A percentile compares a stretch with the other conserved stretches of the same genome.
These are phyloP conservation scores for Athrips mouffetella DNA, from an alignment of 2,888 invertebrate genomes.

Conservation along the genomic window DNA sequence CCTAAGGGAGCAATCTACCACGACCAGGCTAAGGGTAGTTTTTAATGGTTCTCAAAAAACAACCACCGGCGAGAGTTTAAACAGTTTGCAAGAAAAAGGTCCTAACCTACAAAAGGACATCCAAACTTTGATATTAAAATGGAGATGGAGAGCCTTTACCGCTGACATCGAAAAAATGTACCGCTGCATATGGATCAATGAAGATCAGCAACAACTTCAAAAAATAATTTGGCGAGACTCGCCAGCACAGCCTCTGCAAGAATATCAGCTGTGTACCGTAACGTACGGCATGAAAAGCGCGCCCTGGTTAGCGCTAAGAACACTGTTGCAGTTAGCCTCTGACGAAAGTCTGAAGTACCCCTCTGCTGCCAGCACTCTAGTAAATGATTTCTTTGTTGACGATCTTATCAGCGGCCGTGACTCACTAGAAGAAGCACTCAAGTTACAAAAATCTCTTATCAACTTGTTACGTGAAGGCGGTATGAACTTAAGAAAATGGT, in stretches of 20 bases:
- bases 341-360: constrained; percentile 11
- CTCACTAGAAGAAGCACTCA: constrained; percentile 1
- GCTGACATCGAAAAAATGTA: too few relatives aligned
- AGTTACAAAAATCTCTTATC: constrained; percentile 7
- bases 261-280: constrained; percentile 20
- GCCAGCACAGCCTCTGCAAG: constrained; percentile 13
- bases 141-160: constrained; percentile 11
- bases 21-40: constrained; percentile 23
- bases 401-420: constrained; percentile 6
- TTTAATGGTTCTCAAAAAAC: constrained; percentile 24
- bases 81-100: constrained; percentile 6
- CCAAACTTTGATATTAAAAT: too few relatives aligned
- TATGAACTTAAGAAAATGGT: constrained; percentile 18
- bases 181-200: constrained; percentile 6
- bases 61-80: constrained; percentile 6
- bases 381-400: constrained; percentile 10
- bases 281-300: constrained; percentile 19
- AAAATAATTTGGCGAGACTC: constrained; percentile 19
- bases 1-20: constrained; percentile 18
- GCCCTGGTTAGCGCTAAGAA: constrained; percentile 19
- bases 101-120: constrained; percentile 21
- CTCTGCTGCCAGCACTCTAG: not conserved
- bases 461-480: constrained; percentile 7
- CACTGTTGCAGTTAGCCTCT: constrained; percentile 16
- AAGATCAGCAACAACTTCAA: constrained; percentile 18